A percentile compares a stretch with the other conserved stretches of the same genome.
These are phyloP conservation scores for Diloba caeruleocephala DNA, from an alignment of 2,888 invertebrate genomes.

Conservation along the genomic window DNA sequence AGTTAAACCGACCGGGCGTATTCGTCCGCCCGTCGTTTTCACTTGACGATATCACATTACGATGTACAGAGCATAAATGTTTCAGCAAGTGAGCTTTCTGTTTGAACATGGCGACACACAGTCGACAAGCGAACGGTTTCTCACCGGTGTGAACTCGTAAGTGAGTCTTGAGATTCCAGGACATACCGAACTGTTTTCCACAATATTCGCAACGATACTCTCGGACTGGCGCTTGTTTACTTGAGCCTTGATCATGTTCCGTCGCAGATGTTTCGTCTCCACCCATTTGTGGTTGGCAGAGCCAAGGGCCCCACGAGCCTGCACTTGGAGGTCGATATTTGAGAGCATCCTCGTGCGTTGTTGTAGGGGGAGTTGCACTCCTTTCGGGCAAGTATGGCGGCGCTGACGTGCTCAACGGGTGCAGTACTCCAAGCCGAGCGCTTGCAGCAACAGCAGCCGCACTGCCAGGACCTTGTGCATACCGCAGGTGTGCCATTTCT, in stretches of 20 bases:
- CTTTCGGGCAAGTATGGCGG: slow-evolving; percentile 92
- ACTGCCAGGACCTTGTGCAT: slow-evolving; percentile 89
- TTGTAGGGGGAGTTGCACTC: slow-evolving; percentile 90
- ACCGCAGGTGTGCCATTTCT: slow-evolving; percentile 90
- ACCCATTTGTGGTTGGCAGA: slow-evolving; percentile 91
- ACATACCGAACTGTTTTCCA: slow-evolving; percentile 97
- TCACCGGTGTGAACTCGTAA: slow-evolving; percentile 96
- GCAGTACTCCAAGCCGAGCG: slow-evolving; percentile 83
- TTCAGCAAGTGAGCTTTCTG: slow-evolving; percentile 96
- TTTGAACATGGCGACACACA: slow-evolving; percentile 97
- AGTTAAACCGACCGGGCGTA: slow-evolving; percentile 92
- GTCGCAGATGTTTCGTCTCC: slow-evolving; percentile 82
- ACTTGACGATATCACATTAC: slow-evolving; percentile 95
- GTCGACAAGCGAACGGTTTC: slow-evolving; percentile 96
- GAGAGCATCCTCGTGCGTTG: slow-evolving; percentile 88
- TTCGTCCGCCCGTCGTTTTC: slow-evolving; percentile 91
- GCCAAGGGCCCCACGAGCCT: slow-evolving; percentile 92
- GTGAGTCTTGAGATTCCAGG: slow-evolving; percentile 97
- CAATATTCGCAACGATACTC: slow-evolving; percentile 97
- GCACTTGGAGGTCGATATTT: slow-evolving; percentile 92
- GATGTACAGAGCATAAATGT: slow-evolving; percentile 96
- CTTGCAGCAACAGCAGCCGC: slow-evolving; percentile 90
- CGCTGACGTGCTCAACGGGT: slow-evolving; percentile 92
- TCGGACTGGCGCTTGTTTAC: slow-evolving; percentile 91
- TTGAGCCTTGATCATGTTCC: slow-evolving; percentile 87